A percentile compares a stretch with the other conserved stretches of the same genome.
phyloP scores from a whole-genome alignment of 2,888 invertebrate genomes.

The Pammene fasciana region DNA sequence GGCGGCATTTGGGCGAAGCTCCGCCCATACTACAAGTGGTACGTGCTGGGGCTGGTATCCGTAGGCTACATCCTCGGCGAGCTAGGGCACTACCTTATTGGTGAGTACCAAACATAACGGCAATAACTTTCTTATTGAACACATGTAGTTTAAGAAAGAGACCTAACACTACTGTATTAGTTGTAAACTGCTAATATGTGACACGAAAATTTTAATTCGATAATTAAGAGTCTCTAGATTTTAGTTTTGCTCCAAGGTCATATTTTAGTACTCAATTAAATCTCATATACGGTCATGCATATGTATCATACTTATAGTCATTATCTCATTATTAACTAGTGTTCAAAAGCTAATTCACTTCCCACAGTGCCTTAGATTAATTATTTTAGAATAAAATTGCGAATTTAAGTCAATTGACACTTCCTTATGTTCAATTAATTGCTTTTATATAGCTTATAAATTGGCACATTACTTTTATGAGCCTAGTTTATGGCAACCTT shows the following conservation, averaged over 20 bases:
- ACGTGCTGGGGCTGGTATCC: conserved; percentile 90
- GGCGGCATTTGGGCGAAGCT: conserved; percentile 83
- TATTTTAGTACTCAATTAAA: conserved; percentile 16
- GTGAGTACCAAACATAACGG: conserved; percentile 62
- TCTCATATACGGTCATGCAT: too few relatives aligned
- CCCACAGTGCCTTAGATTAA: not conserved
- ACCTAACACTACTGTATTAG: too few relatives aligned
- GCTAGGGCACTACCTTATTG: conserved; percentile 93
- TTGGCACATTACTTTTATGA: conserved; percentile 10
- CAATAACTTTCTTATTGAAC: too few relatives aligned
- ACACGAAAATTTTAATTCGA: too few relatives aligned
- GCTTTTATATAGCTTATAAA: not conserved
- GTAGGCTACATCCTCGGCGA: conserved; percentile 93
- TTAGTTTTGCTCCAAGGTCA: not conserved
- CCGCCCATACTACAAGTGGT: conserved; percentile 88
- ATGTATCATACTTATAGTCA: not conserved
- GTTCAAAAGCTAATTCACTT: conserved; percentile 8
- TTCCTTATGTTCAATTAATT: conserved; percentile 20
- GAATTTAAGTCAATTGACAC: not conserved
- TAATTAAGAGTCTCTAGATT: too few relatives aligned
- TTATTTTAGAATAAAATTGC: conserved; percentile 6
- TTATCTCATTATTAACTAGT: too few relatives aligned
- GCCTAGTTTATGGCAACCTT: not conserved
- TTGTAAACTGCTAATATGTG: too few relatives aligned
- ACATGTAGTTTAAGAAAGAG: too few relatives aligned